phyloP scores from a whole-genome alignment of 2,113 vertebrate genomes.

The Morone chrysops region DNA sequence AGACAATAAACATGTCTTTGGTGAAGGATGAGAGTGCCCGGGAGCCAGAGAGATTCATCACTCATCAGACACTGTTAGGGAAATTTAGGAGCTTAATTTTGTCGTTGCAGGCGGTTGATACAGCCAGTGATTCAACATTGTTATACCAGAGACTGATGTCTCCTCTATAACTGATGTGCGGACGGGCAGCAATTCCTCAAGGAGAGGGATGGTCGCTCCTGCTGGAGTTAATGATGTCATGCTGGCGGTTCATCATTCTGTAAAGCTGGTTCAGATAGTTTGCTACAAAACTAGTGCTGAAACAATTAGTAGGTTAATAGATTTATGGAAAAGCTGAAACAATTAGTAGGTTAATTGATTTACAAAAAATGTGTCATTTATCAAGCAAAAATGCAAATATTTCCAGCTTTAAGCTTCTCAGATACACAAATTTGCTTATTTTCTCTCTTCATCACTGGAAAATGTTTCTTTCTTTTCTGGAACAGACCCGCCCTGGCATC shows the following conservation, averaged over 20 bases:
- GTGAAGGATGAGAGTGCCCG: conserved; percentile 73
- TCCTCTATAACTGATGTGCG: conserved; percentile 71
- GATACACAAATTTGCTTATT: neutral
- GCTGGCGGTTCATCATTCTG: conserved; percentile 43
- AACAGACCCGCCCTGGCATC: too few relatives aligned
- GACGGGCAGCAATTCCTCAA: conserved; percentile 71
- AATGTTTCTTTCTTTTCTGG: neutral
- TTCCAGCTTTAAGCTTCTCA: neutral
- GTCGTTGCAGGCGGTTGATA: conserved; percentile 72
- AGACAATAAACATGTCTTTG: conserved; percentile 65
- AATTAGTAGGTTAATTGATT: neutral
- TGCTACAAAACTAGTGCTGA: neutral
- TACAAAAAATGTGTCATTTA: neutral
- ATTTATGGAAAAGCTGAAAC: neutral
- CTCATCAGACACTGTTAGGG: conserved; percentile 76
- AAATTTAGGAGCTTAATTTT: conserved; percentile 83
- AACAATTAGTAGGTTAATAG: neutral
- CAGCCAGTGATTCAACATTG: conserved; percentile 74
- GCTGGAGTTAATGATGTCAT: conserved; percentile 70
- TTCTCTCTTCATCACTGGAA: neutral
- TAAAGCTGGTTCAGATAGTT: conserved; percentile 11
- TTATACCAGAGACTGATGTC: conserved; percentile 75
- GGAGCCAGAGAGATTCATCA: conserved; percentile 67
- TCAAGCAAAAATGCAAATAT: neutral
- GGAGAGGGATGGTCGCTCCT: conserved; percentile 69